Evolutionary conservation across 2,797 vertebrate genomes (phyloP).

Genomic region (Paedocypris micromegethes): DNA sequence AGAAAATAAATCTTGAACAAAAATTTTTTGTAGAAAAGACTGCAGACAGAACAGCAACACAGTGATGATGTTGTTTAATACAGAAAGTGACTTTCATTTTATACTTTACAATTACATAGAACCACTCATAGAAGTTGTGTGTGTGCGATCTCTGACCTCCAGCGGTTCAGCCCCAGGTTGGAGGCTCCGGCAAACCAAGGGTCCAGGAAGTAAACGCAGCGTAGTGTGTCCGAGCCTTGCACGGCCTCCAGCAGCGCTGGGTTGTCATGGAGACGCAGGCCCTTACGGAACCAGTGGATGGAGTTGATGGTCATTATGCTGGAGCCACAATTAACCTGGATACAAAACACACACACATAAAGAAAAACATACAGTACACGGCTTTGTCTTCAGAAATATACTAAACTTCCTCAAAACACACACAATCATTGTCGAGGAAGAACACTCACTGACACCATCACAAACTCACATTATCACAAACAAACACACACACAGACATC

Average conservation of each 20-base stretch:
- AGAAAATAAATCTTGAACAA: background rate
- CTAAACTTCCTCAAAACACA: no score
- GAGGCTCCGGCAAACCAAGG: slow-evolving; percentile 59
- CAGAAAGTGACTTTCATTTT: background rate
- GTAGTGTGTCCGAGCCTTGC: slow-evolving; percentile 44
- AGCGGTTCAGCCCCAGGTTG: slow-evolving; percentile 56
- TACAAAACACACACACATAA: no score
- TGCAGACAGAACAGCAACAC: no score
- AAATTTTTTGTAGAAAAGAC: background rate
- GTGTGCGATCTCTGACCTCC: slow-evolving; percentile 46
- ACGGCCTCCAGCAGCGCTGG: slow-evolving; percentile 50
- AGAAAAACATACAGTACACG: no score
- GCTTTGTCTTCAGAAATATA: no score
- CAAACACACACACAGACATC: no score
- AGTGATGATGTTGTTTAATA: no score
- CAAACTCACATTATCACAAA: no score
- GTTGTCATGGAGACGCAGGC: slow-evolving; percentile 57
- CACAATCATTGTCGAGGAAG: no score
- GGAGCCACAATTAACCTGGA: background rate
- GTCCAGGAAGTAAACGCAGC: slow-evolving; percentile 57
- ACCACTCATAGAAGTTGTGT: background rate
- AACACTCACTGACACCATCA: no score
- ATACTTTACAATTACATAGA: background rate
- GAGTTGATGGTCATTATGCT: slow-evolving; percentile 45
- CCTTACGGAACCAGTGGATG: slow-evolving; percentile 59